A percentile compares a stretch with the other conserved stretches of the same genome.
phyloP scores from a whole-genome alignment of 2,113 vertebrate species.

The Steatornis caripensis region DNA sequence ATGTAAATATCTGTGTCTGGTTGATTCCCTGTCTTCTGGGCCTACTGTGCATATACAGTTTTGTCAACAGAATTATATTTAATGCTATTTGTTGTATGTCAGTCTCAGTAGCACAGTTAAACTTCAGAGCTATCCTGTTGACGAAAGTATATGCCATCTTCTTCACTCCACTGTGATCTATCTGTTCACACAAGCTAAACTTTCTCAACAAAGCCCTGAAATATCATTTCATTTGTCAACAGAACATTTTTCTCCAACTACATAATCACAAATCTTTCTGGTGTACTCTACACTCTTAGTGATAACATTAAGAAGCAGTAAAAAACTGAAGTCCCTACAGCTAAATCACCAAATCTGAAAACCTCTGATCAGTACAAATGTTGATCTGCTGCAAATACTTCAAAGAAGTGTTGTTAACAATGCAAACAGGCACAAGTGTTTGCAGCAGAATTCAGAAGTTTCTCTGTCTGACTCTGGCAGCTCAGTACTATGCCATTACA shows the following conservation, averaged over 20 bases:
- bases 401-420: neutral
- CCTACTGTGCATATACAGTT: neutral
- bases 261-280: neutral
- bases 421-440: neutral
- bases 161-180: neutral
- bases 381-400: neutral
- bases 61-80: neutral
- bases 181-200: neutral
- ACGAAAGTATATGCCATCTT: neutral
- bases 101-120: neutral
- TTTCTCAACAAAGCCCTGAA: neutral
- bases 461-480: accelerated
- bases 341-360: neutral
- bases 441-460: neutral
- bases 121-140: neutral
- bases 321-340: neutral
- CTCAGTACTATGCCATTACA: neutral
- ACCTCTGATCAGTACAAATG: neutral
- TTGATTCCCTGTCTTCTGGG: neutral
- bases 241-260: neutral
- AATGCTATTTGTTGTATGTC: neutral
- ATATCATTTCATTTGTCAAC: neutral
- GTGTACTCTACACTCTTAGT: neutral
- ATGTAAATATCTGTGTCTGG: neutral
- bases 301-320: neutral